Evolutionary conservation across 2,113 vertebrate genomes (phyloP).

Genomic region (human (Homo sapiens)): GRCh38 chr11:120670001-120670500

Average conservation of each 20-base stretch:
- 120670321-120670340: background rate
- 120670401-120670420: fast-evolving
- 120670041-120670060: background rate
- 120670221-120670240: background rate
- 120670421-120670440: background rate
- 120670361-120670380: background rate
- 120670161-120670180: background rate
- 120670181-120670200: background rate
- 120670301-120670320: background rate
- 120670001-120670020: background rate
- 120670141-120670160: background rate
- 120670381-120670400: background rate
- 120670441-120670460: background rate
- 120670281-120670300: background rate
- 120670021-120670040: background rate
- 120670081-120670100: background rate
- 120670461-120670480: background rate
- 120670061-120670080: background rate
- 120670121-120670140: background rate
- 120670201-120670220: background rate
- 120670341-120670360: background rate
- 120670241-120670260: background rate
- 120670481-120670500: background rate
- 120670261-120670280: background rate
- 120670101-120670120: background rate